These are phyloP conservation scores for Ostrea denselamellosa DNA, from an alignment of 1,140 invertebrate species.

Conservation along the genomic window DNA sequence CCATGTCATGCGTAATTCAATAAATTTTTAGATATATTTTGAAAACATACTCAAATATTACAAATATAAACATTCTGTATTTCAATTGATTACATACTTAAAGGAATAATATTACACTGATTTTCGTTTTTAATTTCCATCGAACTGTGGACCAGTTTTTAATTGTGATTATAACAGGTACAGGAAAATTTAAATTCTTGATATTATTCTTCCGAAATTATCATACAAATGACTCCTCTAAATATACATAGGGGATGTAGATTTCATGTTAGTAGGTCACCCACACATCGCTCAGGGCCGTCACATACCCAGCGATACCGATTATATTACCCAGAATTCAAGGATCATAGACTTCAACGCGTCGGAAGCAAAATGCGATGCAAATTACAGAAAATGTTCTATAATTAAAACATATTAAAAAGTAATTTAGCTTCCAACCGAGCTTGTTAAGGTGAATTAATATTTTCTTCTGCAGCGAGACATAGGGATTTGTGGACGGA, in stretches of 20 bases:
- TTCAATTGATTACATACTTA: no score
- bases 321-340: background rate
- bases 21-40: no score
- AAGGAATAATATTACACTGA: no score
- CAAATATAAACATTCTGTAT: no score
- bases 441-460: conserved; percentile 1
- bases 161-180: no score
- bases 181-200: background rate
- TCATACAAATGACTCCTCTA: background rate
- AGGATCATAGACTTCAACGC: background rate
- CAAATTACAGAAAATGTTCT: conserved; percentile 33
- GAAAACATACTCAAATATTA: no score
- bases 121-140: no score
- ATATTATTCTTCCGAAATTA: background rate
- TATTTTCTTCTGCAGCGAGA: background rate
- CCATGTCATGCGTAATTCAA: no score
- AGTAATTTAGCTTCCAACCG: conserved; percentile 18
- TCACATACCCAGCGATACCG: background rate
- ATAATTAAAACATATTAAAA: conserved; percentile 22
- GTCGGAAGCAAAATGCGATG: background rate
- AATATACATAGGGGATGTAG: background rate
- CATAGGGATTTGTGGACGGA: background rate
- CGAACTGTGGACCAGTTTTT: no score
- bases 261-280: conserved; percentile 37
- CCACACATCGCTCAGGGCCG: background rate